These are phyloP conservation scores for Drosophila vallismaia DNA, from an alignment of 2,888 invertebrate species.

Conservation along the genomic window DNA sequence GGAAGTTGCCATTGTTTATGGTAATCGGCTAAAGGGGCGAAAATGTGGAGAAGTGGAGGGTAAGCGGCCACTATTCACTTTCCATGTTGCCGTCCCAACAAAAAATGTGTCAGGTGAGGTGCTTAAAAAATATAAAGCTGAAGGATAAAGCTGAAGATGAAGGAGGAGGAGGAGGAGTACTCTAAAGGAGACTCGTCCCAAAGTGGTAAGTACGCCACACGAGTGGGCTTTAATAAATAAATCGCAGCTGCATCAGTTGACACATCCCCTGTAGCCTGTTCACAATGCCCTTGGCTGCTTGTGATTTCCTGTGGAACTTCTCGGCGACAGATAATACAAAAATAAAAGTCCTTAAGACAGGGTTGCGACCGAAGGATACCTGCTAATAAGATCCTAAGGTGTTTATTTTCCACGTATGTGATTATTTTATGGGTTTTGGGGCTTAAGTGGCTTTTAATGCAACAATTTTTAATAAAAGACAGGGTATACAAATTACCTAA, in stretches of 20 bases:
- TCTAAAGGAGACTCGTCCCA: conserved; percentile 9
- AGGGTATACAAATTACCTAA: no score
- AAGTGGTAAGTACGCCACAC: conserved; percentile 23
- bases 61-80: conserved; percentile 60
- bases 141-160: conserved; percentile 3
- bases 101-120: conserved; percentile 69
- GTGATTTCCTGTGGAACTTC: conserved; percentile 67
- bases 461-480: no score
- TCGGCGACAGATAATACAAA: conserved; percentile 58
- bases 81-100: conserved; percentile 48
- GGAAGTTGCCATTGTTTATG: conserved; percentile 39
- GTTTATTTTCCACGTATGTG: no score
- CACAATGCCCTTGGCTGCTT: conserved; percentile 57
- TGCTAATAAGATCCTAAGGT: background rate
- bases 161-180: conserved; percentile 2
- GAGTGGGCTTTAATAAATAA: conserved; percentile 65
- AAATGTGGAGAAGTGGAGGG: background rate
- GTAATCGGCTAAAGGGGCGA: conserved; percentile 37
- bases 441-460: no score
- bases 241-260: conserved; percentile 71
- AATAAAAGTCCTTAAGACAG: conserved; percentile 17
- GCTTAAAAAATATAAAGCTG: conserved; percentile 62
- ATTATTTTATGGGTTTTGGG: no score
- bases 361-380: conserved; percentile 12
- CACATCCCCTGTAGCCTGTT: conserved; percentile 44